Evolutionary conservation across 2,113 vertebrate genomes (phyloP).

Genomic region (Girardinichthys multiradiatus): DNA sequence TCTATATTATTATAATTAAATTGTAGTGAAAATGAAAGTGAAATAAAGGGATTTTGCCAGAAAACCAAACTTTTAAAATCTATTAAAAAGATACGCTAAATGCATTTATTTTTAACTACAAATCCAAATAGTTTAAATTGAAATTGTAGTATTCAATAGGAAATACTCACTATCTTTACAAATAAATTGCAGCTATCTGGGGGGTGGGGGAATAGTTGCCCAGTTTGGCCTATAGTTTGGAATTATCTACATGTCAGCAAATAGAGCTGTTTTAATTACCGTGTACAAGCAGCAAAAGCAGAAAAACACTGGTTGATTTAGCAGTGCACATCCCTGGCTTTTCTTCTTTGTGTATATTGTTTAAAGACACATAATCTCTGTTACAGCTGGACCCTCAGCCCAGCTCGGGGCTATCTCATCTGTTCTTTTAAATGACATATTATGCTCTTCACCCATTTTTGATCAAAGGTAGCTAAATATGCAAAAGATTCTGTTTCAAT

Average conservation of each 20-base stretch:
- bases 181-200: background rate
- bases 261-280: background rate
- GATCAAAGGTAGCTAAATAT: background rate
- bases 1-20: too few species aligned
- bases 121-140: background rate
- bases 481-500: background rate
- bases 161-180: background rate
- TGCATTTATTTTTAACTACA: background rate
- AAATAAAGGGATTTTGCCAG: too few species aligned
- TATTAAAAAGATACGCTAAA: background rate
- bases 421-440: background rate
- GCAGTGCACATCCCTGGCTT: background rate
- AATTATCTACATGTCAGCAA: background rate
- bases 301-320: background rate
- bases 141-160: too few species aligned
- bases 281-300: background rate
- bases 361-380: background rate
- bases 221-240: background rate
- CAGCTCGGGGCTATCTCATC: background rate
- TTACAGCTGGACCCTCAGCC: background rate
- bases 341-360: conserved; percentile 6
- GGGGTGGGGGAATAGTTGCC: background rate
- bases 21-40: background rate
- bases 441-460: background rate
- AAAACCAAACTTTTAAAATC: background rate